Evolutionary conservation across 2,113 vertebrate genomes (phyloP).

Genomic region (Phasianus colchicus): DNA sequence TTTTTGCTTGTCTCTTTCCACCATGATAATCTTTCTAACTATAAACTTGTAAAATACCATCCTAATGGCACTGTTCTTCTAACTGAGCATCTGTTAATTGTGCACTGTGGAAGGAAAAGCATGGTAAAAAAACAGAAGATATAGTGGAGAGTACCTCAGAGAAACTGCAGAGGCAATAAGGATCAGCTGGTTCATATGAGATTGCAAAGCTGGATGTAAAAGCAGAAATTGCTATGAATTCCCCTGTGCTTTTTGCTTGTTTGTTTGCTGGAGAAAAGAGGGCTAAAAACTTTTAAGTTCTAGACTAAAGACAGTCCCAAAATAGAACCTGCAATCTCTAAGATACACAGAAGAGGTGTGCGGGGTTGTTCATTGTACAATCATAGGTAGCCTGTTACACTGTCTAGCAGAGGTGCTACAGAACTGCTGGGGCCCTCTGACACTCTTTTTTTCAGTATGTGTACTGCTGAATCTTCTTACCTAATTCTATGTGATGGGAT

Average conservation of each 20-base stretch:
- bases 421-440: background rate
- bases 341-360: background rate
- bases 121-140: background rate
- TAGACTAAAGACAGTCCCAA: background rate
- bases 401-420: background rate
- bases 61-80: no score
- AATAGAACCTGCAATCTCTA: background rate
- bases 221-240: background rate
- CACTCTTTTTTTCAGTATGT: background rate
- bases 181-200: background rate
- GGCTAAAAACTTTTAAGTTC: background rate
- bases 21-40: no score
- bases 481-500: background rate
- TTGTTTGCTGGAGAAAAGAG: background rate
- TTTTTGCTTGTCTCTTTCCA: no score
- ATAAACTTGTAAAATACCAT: no score
- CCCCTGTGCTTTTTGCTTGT: background rate
- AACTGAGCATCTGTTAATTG: no score
- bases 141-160: background rate
- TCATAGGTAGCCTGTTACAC: background rate
- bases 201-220: background rate
- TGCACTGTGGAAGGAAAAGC: background rate
- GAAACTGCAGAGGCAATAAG: background rate
- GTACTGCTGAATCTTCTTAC: background rate
- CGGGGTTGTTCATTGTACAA: background rate